A percentile compares a stretch with the other conserved stretches of the same genome.
Evolutionary conservation across 2,797 vertebrate species (phyloP).

Genomic region (Micropoecilia bifurca): DNA sequence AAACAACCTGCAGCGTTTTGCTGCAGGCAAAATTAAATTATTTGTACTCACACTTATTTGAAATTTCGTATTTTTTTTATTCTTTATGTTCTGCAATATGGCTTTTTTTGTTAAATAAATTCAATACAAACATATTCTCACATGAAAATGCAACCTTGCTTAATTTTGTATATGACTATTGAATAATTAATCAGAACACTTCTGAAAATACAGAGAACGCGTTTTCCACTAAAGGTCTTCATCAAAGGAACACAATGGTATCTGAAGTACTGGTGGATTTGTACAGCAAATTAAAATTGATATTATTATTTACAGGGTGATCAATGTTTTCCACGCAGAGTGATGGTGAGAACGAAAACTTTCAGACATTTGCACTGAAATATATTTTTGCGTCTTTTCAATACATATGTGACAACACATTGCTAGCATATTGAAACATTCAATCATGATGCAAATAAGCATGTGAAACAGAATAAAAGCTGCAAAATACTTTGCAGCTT

Average conservation of each 20-base stretch:
- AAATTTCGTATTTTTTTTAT: not conserved
- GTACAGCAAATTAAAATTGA: not conserved
- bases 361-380: not conserved
- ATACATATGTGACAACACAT: not conserved
- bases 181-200: not conserved
- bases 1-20: not conserved
- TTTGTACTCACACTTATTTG: not conserved
- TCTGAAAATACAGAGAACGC: not conserved
- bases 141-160: not conserved
- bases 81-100: not conserved
- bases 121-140: not conserved
- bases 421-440: not conserved
- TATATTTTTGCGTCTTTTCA: not conserved
- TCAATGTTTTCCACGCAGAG: not conserved
- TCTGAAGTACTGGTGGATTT: not conserved
- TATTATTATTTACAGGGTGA: not conserved
- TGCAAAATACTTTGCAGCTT: not conserved
- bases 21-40: not conserved
- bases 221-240: not conserved
- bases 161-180: not conserved
- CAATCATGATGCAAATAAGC: not conserved
- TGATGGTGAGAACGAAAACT: not conserved
- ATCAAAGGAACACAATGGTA: not conserved
- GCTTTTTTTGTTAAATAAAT: not conserved
- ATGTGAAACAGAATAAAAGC: not conserved